phyloP scores from a whole-genome alignment of 2,113 vertebrate genomes.

The Elephantulus edwardii region DNA sequence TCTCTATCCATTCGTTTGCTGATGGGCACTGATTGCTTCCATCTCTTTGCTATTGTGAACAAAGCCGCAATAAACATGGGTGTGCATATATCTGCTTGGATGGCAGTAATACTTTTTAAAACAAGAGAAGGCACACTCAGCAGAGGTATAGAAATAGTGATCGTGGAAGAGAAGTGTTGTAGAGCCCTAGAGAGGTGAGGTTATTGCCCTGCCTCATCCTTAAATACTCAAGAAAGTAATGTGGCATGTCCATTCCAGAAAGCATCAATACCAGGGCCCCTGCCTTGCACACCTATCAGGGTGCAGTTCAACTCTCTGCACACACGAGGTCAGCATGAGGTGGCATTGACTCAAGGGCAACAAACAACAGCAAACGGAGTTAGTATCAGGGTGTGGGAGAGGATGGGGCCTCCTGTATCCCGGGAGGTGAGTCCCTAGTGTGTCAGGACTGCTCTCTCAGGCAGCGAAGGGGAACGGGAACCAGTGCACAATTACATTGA shows the following conservation, averaged over 20 bases:
- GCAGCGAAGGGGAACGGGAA: neutral
- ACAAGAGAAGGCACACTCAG: neutral
- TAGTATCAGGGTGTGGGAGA: neutral
- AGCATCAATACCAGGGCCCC: neutral
- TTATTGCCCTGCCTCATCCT: neutral
- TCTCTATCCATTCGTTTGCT: too few species aligned
- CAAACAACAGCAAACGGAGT: neutral
- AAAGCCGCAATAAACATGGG: too few species aligned
- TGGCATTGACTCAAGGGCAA: neutral
- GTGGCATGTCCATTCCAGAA: neutral
- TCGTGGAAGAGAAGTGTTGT: neutral
- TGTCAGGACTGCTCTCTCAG: accelerated
- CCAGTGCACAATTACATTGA: neutral
- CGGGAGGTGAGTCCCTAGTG: neutral
- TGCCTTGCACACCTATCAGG: neutral
- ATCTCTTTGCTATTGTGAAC: too few species aligned
- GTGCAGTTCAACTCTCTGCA: neutral
- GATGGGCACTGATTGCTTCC: too few species aligned
- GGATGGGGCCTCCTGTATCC: too few species aligned
- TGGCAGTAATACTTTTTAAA: constrained; percentile 26
- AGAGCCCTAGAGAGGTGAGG: neutral
- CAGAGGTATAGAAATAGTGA: neutral
- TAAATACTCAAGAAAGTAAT: neutral
- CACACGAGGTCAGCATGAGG: neutral
- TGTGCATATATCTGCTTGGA: too few species aligned